phyloP scores from a whole-genome alignment of 2,113 vertebrate genomes.

The Cyanoderma ruficeps region DNA sequence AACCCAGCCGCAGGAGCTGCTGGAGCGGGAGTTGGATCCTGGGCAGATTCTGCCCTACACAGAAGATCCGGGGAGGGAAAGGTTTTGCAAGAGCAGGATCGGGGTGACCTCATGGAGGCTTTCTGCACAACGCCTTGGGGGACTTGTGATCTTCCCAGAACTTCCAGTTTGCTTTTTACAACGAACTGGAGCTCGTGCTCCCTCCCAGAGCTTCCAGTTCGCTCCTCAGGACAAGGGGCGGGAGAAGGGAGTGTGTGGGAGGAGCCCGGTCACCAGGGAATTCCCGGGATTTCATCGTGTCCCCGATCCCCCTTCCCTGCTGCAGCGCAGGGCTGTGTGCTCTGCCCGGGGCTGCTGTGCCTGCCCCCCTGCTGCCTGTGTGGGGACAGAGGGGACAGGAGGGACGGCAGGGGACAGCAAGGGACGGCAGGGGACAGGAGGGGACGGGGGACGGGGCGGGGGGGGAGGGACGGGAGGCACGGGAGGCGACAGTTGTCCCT shows the following conservation, averaged over 20 bases:
- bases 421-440: background rate
- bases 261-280: background rate
- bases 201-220: background rate
- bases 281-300: rapidly evolving
- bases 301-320: background rate
- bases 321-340: too few species aligned
- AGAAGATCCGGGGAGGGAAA: background rate
- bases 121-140: background rate
- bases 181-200: background rate
- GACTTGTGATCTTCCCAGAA: background rate
- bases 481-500: background rate
- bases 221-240: background rate
- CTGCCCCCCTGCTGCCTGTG: background rate
- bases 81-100: background rate
- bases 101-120: background rate
- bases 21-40: background rate
- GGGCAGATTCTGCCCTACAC: background rate
- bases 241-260: background rate
- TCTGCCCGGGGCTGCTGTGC: background rate
- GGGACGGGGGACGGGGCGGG: too few species aligned
- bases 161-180: background rate
- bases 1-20: background rate
- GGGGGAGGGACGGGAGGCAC: too few species aligned
- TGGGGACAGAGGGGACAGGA: too few species aligned
- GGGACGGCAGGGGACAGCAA: too few species aligned